Base-by-base conservation (phyloP, 2,888 invertebrate species). In the Meta bourneti region DNA sequence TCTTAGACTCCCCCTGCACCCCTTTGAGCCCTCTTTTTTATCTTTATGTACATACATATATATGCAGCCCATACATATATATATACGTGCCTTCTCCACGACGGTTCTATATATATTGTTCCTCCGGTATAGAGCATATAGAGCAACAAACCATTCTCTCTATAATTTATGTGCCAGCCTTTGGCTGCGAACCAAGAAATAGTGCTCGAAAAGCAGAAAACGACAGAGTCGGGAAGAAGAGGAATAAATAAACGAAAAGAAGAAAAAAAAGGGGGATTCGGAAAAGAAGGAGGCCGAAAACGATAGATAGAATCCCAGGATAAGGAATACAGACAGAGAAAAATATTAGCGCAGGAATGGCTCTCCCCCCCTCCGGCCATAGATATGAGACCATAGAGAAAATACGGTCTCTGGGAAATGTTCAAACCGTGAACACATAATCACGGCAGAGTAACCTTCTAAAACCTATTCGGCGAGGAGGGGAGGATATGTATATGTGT, bases 401-500 rank as follows among this genome's bases (percentile, higher is more conserved):
- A 87, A 91, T 91, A 91, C 91, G 86, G 80, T 69, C 78, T 78
- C 74, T 77, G 74, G 52, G 81, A 81, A 69, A 83, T 91, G 87
- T 78, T 82, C 92, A 74, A 78, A 89, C 92, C 91, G 85, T 93
- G 93, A 91, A 90, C 85, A 83, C 93, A 91, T 89, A 89, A 91
- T 93, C 91, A 91, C 93, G 88, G 83, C 80, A 90, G 88, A 89
- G 91, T 91, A 85, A 89, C 89, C 92, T 85, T 91, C 92, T 88
- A 85, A 90, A 88, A 90, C 92, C 92, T 87, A 90, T 92, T 90
- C 92, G 87, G 72, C 71, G 85, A 86, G 70, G 86, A 70, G 49
- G 51, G 75, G 74, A 71, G 89, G 71, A 84, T 83, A 83, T 83
- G 89, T 77, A 89, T 89, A 86, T 91, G 86, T 91, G 91, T 91